Percentiles rank a stretch among this genome's conserved stretches.
These are phyloP conservation scores for Homarus americanus DNA, from an alignment of 1,140 invertebrate genomes.

Conservation along the genomic window DNA sequence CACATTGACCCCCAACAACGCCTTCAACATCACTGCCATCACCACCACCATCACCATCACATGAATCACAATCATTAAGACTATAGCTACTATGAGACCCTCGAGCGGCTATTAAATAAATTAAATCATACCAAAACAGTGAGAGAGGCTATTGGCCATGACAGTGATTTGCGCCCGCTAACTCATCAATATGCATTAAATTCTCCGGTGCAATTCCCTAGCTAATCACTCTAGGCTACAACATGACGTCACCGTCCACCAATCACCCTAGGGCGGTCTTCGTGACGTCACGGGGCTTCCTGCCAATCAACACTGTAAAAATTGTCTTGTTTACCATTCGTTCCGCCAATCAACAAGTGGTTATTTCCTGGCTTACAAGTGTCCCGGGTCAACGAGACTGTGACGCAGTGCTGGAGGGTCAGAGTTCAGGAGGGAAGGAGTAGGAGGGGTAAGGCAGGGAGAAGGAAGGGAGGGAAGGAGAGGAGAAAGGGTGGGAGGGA, in stretches of 20 bases:
- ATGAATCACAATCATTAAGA: constrained; percentile 65
- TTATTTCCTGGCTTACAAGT: constrained; percentile 48
- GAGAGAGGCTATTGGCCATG: constrained; percentile 51
- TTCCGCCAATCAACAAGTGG: constrained; percentile 27
- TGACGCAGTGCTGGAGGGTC: constrained; percentile 37
- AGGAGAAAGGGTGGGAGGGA: neutral
- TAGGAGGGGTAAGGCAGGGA: neutral
- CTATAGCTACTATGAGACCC: constrained; percentile 41
- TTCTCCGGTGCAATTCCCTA: constrained; percentile 59
- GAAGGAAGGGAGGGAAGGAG: neutral
- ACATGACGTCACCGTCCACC: constrained; percentile 13
- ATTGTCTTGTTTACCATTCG: constrained; percentile 38
- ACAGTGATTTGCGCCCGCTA: constrained; percentile 62
- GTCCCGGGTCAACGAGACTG: constrained; percentile 39
- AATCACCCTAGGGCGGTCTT: neutral
- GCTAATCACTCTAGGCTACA: constrained; percentile 56
- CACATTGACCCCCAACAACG: constrained; percentile 63
- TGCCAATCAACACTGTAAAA: constrained; percentile 31
- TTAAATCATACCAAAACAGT: constrained; percentile 72
- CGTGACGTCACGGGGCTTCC: constrained; percentile 34
- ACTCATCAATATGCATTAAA: constrained; percentile 71
- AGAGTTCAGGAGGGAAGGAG: neutral
- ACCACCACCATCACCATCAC: constrained; percentile 44
- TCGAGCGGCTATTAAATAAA: constrained; percentile 61
- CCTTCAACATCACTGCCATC: constrained; percentile 27